These are phyloP conservation scores for Hemicordylus capensis DNA, from an alignment of 2,113 vertebrate species.

Conservation along the genomic window DNA sequence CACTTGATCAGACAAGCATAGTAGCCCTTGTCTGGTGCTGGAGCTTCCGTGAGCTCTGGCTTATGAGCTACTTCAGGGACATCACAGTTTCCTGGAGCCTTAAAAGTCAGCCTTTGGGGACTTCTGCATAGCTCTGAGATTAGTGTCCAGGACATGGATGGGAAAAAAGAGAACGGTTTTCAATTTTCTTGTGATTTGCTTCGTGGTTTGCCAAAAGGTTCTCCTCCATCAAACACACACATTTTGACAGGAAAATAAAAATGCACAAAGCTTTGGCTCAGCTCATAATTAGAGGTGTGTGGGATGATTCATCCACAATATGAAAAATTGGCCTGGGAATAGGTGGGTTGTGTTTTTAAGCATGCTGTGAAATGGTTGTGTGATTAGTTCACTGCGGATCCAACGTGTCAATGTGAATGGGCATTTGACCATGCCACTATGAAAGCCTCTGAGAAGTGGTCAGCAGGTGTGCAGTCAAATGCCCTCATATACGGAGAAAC, in stretches of 20 bases:
- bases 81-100: no score
- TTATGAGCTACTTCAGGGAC: no score
- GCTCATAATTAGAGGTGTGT: not conserved
- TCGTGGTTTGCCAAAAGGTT: no score
- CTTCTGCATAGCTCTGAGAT: no score
- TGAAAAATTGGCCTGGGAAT: not conserved
- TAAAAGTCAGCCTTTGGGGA: no score
- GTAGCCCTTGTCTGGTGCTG: not conserved
- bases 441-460: not conserved
- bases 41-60: not conserved
- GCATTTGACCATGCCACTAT: not conserved
- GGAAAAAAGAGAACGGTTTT: no score
- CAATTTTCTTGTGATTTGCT: no score
- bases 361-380: not conserved
- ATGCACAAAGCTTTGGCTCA: not conserved
- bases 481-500: not conserved
- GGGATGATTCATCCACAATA: not conserved
- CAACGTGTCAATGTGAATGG: not conserved
- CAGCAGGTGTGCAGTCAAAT: not conserved
- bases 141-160: no score
- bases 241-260: not conserved
- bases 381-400: not conserved
- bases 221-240: not conserved
- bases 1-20: not conserved
- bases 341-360: not conserved